These are phyloP conservation scores for Lemur catta DNA, from an alignment of 2,797 vertebrate genomes.

Conservation along the genomic window DNA sequence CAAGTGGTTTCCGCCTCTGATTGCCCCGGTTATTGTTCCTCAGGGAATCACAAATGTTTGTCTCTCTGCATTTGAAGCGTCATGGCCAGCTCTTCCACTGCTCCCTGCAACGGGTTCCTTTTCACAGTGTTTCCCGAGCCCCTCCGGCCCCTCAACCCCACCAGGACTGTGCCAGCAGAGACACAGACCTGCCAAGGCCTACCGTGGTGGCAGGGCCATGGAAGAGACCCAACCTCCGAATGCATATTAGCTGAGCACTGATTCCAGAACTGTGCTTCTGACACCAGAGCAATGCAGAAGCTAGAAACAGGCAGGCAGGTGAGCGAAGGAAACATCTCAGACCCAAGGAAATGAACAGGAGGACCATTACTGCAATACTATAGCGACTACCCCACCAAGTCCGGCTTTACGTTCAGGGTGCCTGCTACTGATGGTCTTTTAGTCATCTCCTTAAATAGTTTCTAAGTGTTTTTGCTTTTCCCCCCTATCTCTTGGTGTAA, in stretches of 20 bases:
- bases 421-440: not conserved
- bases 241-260: not conserved
- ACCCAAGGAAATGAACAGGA: not conserved
- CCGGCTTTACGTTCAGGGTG: not conserved
- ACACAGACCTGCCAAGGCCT: not conserved
- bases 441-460: slow-evolving; percentile 1
- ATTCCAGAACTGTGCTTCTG: not conserved
- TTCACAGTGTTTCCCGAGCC: not conserved
- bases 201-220: not conserved
- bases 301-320: not conserved
- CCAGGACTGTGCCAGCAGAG: not conserved
- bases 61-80: not conserved
- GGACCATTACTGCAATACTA: not conserved
- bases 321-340: not conserved
- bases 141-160: not conserved
- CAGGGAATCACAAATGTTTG: slow-evolving; percentile 19
- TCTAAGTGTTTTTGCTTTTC: not conserved
- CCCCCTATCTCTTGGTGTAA: not conserved
- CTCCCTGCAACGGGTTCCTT: not conserved
- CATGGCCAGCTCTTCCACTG: not conserved
- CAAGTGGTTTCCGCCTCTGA: slow-evolving; percentile 25
- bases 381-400: not conserved
- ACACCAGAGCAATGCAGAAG: not conserved
- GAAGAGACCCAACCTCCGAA: not conserved
- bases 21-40: not conserved